Evolutionary conservation across 2,797 vertebrate genomes (phyloP).

Genomic region (Melanogrammus aeglefinus): DNA sequence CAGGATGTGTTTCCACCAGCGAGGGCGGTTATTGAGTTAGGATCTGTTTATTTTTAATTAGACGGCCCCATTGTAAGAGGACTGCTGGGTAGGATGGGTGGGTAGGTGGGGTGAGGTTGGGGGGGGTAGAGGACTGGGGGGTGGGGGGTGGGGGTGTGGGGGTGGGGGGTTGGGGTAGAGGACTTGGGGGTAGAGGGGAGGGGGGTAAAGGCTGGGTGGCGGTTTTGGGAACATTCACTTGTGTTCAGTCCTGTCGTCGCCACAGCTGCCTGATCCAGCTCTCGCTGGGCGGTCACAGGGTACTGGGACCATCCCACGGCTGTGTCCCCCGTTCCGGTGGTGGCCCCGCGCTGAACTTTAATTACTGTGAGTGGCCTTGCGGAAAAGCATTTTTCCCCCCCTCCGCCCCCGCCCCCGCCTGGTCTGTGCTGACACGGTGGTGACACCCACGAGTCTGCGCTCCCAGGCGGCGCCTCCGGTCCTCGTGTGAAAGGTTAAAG

Average conservation of each 20-base stretch:
- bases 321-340: slow-evolving; percentile 17
- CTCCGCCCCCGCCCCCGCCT: slow-evolving; percentile 13
- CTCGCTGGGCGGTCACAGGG: slow-evolving; percentile 26
- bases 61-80: not conserved
- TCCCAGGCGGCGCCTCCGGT: not conserved
- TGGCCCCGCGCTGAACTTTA: slow-evolving; percentile 58
- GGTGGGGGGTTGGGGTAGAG: too few relatives aligned
- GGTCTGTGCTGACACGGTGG: slow-evolving; percentile 37
- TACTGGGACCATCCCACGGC: slow-evolving; percentile 16
- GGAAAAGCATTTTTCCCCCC: slow-evolving; percentile 32
- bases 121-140: too few relatives aligned
- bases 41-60: slow-evolving; percentile 42
- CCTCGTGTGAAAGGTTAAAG: too few relatives aligned
- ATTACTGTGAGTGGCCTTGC: slow-evolving; percentile 52
- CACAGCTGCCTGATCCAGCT: not conserved
- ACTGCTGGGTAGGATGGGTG: too few relatives aligned
- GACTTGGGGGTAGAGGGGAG: too few relatives aligned
- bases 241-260: not conserved
- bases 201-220: too few relatives aligned
- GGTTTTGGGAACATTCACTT: too few relatives aligned
- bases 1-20: slow-evolving; percentile 35
- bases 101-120: too few relatives aligned
- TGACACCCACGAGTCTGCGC: slow-evolving; percentile 32
- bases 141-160: too few relatives aligned
- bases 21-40: slow-evolving; percentile 35